Evolutionary conservation across 2,797 vertebrate species (phyloP).

Genomic region (Aldrovandia affinis): DNA sequence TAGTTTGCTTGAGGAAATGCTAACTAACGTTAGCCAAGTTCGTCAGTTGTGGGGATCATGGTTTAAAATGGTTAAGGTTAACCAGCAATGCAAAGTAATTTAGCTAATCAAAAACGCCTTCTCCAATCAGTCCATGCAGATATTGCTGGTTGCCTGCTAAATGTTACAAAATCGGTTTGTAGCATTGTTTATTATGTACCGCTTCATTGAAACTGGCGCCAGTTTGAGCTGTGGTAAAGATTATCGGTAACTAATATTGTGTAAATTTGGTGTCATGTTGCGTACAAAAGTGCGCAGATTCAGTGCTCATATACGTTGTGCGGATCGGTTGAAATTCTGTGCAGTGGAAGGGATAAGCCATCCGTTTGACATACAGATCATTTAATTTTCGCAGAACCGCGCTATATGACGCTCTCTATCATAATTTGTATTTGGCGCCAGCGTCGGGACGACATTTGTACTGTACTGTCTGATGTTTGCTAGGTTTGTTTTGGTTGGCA

Average conservation of each 20-base stretch:
- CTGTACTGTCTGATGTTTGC: not conserved
- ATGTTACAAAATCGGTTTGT: too few species aligned
- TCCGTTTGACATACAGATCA: not conserved
- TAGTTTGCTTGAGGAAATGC: too few species aligned
- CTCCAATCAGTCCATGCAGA: too few species aligned
- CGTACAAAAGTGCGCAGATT: conserved; percentile 31
- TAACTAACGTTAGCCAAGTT: too few species aligned
- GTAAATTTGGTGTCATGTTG: not conserved
- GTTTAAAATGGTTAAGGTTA: too few species aligned
- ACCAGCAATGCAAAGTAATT: too few species aligned
- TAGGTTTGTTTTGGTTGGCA: not conserved
- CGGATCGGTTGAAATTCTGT: not conserved
- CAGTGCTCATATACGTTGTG: not conserved
- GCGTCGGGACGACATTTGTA: not conserved
- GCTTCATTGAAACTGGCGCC: conserved; percentile 27
- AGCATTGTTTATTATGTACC: not conserved
- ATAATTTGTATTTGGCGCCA: not conserved
- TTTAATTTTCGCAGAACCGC: not conserved
- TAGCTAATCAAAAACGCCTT: not conserved
- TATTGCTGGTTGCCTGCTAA: too few species aligned
- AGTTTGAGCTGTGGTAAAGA: not conserved
- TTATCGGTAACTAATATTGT: not conserved
- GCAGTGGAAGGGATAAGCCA: too few species aligned
- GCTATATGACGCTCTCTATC: too few species aligned
- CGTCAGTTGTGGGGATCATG: too few species aligned